Evolutionary conservation across 2,113 vertebrate species (phyloP), one percentile per base, ranked within the genome.

Genomic region (Hymenochirus boettgeri): DNA sequence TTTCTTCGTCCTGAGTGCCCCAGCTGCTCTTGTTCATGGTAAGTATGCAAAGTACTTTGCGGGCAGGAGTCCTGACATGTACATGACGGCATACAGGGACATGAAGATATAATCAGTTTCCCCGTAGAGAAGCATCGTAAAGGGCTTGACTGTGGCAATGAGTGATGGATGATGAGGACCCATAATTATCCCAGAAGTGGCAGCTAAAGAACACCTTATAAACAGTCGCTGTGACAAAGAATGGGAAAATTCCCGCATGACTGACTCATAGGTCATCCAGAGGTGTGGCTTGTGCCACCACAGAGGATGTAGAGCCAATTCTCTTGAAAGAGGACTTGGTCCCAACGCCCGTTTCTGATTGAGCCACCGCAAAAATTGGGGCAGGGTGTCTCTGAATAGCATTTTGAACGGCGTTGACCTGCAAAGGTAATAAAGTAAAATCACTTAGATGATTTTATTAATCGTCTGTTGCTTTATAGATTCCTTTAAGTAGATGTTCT

Each of bases 221-320:
- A 57, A 94, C 90, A 1, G 93, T 93, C 70, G 86, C 88, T 0
- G 92, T 92, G 73, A 96, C 92, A 18, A 95, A 93, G 75, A 96
- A 95, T 1, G 93, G 92, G 73, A 95, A 96, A 48, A 94, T 74
- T 1, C 92, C 93, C 0, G 92, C 84, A 21, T 84, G n/a, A 95
- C 87, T 11, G 93, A 89, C 77, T 96, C 93, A 2, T 96, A 95
- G 46, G 93, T 93, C 92, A 96, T 96, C 93, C 93, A 96, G 1
- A 91, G 85, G 69, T 89, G 85, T 69, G 95, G 93, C 71, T 93
- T 94, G 76, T 96, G 92, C 92, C 93, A 96, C 92, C 92, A 95
- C 74, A 94, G 85, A 15, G 92, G 85, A 4, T 96, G 81, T 84
- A 96, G 27, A 96, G 89, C 93, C 93, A n/a, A 96, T 73, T 96